Conservation (phyloP, 2,888 invertebrate genomes). For the Spialia ferax region DNA sequence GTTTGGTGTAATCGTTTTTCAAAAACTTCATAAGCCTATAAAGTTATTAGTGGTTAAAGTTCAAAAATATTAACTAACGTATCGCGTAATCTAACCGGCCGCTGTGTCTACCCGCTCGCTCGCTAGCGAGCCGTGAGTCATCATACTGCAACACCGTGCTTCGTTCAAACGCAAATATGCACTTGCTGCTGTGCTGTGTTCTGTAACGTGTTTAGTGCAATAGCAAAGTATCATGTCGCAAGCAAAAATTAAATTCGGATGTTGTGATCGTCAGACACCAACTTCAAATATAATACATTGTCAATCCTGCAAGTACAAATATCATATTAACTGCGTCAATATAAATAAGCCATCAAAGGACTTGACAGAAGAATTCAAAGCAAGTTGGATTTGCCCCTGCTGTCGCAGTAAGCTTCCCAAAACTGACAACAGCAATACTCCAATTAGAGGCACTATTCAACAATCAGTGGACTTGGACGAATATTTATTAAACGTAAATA, state of each 20-base stretch:
- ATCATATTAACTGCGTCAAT: neutral
- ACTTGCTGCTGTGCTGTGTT: too few species aligned
- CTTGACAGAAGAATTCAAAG: neutral
- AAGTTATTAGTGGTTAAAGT: too few species aligned
- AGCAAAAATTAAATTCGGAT: neutral
- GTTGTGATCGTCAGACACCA: conserved; percentile 1
- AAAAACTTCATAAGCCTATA: too few species aligned
- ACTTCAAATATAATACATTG: neutral
- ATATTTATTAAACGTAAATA: neutral
- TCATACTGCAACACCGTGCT: too few species aligned
- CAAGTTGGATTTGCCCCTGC: neutral
- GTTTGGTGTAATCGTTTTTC: too few species aligned
- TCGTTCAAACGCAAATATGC: too few species aligned
- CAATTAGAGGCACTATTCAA: neutral
- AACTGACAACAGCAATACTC: neutral
- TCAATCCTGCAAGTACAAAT: neutral
- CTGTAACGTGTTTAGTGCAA: neutral
- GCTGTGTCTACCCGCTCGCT: too few species aligned
- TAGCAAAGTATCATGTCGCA: neutral
- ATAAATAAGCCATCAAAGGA: neutral
- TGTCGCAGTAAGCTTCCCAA: neutral
- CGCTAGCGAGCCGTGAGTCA: too few species aligned
- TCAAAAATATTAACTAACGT: too few species aligned
- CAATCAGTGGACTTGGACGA: neutral
- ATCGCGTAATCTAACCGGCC: too few species aligned